phyloP scores from a whole-genome alignment of 2,888 invertebrate genomes.

The Camponotus fellah region DNA sequence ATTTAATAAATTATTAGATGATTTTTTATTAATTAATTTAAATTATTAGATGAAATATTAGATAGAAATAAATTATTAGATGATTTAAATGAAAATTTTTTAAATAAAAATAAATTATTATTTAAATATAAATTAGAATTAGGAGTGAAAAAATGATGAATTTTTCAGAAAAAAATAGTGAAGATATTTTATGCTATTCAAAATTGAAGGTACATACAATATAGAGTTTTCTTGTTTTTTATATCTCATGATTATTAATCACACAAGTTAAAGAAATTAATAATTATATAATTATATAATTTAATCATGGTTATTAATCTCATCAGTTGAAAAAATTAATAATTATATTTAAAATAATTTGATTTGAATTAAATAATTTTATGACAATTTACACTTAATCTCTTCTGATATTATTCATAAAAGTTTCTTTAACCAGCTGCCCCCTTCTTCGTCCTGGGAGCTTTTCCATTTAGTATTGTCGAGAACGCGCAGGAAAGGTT shows the following conservation, averaged over 20 bases:
- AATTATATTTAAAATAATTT: not conserved
- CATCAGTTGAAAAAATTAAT: not conserved
- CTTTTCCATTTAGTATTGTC: constrained; percentile 35
- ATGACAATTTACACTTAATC: not conserved
- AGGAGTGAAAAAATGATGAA: not conserved
- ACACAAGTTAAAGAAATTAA: not conserved
- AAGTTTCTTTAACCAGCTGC: constrained; percentile 40
- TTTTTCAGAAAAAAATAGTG: not conserved
- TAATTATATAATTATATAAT: constrained; percentile 11
- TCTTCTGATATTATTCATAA: constrained; percentile 1
- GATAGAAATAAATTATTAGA: not conserved
- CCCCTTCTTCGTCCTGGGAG: not conserved
- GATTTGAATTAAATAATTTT: not conserved
- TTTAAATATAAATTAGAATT: not conserved
- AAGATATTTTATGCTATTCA: not conserved
- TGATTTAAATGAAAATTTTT: not conserved
- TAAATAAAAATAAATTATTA: too few relatives aligned
- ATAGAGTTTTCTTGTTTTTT: not conserved
- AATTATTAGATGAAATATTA: too few relatives aligned
- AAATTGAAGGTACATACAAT: not conserved
- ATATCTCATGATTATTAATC: not conserved
- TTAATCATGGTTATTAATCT: not conserved
- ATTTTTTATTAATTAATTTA: too few relatives aligned
- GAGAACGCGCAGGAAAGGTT: not conserved
- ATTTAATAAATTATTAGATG: too few relatives aligned